Base-by-base conservation (phyloP, 2,797 vertebrate species). In the Acanthornis magna region DNA sequence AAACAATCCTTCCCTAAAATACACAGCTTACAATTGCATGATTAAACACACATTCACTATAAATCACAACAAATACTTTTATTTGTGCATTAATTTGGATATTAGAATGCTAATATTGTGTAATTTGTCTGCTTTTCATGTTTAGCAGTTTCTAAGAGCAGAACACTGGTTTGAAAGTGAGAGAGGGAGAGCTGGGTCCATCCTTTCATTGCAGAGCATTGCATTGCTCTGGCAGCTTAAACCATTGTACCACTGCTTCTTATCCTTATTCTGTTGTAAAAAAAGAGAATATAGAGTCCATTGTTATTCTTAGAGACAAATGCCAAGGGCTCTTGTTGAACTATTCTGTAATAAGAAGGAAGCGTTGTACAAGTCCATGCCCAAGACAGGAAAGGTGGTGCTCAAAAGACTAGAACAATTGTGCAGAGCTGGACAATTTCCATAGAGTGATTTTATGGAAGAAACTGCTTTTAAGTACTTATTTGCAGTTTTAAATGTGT, bases 301-400 rank as follows among this genome's bases (percentile, higher is more conserved):
- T 29, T 96, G 94, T 94, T 96, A 84, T 92, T 95, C 91, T 96
- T 96, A 91, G 96, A 96, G n/a, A 66, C 5, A 53, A 30, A 42
- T 22, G 38, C 76, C 8, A 17, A 91, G 51, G 38, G 57, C 57
- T 70, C 27, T 16, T 61, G 21, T 18, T 88, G 91, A 81, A 50
- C 96, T 93, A 21, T 58, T 84, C 91, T 88, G 75, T 77, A 93
- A 58, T 43, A 75, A 95, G 92, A 85, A 97, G 97, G 97, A 98
- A 98, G 79, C 30, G 26, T 15, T 73, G 72, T 67, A 81, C 68
- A 82, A 38, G 88, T 81, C 94, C 92, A 89, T 96, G 89, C 93
- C 94, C 89, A 17, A 81, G 85, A 93, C 97, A 97, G 97, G 97
- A 98, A 98, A 98, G 98, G 97, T 97, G 95, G 97, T 97, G 96